phyloP scores from a whole-genome alignment of 2,113 vertebrate genomes.

The Ifrita kowaldi region DNA sequence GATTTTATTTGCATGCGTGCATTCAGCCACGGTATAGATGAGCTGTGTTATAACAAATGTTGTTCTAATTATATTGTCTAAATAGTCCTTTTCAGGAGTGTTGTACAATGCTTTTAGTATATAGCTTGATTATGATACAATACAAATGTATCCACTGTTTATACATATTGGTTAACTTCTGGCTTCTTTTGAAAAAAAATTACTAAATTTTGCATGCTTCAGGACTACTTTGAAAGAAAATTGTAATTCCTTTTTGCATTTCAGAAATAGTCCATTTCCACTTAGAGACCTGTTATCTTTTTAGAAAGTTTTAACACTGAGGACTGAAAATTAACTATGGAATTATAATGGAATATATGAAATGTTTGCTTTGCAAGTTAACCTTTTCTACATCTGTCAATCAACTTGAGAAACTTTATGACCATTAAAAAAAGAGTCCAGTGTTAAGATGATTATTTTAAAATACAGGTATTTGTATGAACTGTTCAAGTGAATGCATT shows the following conservation, averaged over 20 bases:
- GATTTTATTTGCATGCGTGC: not conserved
- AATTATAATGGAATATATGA: not conserved
- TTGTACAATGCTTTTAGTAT: not conserved
- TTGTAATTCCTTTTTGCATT: not conserved
- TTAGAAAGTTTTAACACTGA: not conserved
- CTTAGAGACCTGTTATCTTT: not conserved
- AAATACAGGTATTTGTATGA: not conserved
- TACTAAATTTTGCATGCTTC: not conserved
- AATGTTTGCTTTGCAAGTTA: not conserved
- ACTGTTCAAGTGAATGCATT: not conserved
- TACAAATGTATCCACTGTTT: not conserved
- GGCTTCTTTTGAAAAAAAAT: not conserved
- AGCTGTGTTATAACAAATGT: not conserved
- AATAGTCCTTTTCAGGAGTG: not conserved
- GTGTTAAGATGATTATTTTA: not conserved
- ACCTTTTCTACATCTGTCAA: not conserved
- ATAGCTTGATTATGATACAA: not conserved
- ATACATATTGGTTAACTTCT: not conserved
- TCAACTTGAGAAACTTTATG: not conserved
- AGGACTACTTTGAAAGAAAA: not conserved
- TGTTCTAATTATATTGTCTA: not conserved
- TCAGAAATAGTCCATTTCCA: not conserved
- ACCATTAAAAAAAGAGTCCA: not conserved
- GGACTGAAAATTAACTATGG: not conserved
- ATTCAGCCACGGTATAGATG: not conserved